Base-by-base conservation (phyloP, 2,113 vertebrate species). In the Hydropotes inermis region DNA sequence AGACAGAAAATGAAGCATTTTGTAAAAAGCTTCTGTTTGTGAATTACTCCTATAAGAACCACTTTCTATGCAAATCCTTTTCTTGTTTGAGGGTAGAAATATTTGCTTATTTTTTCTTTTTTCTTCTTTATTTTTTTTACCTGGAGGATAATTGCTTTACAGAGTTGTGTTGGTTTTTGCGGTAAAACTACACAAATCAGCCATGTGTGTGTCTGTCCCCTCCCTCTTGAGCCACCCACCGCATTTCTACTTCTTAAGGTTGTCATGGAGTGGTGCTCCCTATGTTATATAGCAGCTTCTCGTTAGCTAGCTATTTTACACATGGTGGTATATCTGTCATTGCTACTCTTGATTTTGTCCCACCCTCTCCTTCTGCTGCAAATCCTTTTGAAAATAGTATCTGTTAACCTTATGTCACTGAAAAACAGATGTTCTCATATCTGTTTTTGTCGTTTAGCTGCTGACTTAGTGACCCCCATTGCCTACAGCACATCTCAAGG, bases 11-110 rank as follows among this genome's bases (percentile, higher is more conserved):
- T 16, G 45, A 92, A 92, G 16, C 23, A 28, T 94, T 91, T 94
- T 87, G 30, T 96, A 13, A 95, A 93, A 95, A 90, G 61, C 27
- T 83, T 64, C 12, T 45, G 28, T 86, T 89, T 79, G 12, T 78
- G 14, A n/a, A 88, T 11, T 87, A 36, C 5, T 87, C n/a, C 93
- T 86, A 17, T 78, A 57, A 52, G 5, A 91, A 50, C 5, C 3
- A 78, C 23, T 89, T 85, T 30, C 8, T 67, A 0, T 87, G 45
- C 6, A 84, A 30, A 13, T 88, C 19, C 36, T 54, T 76, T 43
- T 76, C 70, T 76, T 76, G 36, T 43, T 43, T 25, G 13, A 76
- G 39, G 70, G 12, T 76, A 76, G 43, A 39, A 76, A 27, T 43
- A 43, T 15, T 76, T 76, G 70, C 70, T 43, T 70, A 0, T 70